A percentile compares a stretch with the other conserved stretches of the same genome.
These are phyloP conservation scores for Arrhopalites spinosus DNA, from an alignment of 2,888 invertebrate species.

Conservation along the genomic window DNA sequence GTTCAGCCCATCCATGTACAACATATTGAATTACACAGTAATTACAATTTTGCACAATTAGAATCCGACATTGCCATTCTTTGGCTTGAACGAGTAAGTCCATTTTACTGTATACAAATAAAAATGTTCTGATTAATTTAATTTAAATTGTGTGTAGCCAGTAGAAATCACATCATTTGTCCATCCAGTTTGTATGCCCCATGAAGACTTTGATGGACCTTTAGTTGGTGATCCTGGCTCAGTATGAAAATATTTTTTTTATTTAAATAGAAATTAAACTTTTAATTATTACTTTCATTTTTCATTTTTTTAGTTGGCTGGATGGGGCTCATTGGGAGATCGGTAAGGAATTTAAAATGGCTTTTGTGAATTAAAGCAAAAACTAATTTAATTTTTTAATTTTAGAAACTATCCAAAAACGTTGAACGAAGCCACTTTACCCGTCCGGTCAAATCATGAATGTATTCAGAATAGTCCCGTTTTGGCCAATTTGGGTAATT, in stretches of 20 bases:
- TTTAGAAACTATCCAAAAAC: constrained; percentile 33
- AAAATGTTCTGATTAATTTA: background rate
- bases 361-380: too few species aligned
- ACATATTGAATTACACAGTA: constrained; percentile 32
- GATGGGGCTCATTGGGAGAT: constrained; percentile 40
- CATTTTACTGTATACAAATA: background rate
- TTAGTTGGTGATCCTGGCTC: constrained; percentile 24
- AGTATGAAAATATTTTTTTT: constrained; percentile 19
- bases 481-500: constrained; percentile 27
- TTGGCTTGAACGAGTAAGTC: constrained; percentile 27
- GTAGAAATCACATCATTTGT: constrained; percentile 31
- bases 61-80: constrained; percentile 40
- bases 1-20: constrained; percentile 29
- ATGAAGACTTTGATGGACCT: constrained; percentile 23
- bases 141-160: constrained; percentile 18
- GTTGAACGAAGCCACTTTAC: constrained; percentile 35
- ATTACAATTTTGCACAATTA: constrained; percentile 27
- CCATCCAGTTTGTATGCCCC: constrained; percentile 39
- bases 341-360: too few species aligned
- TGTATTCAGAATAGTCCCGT: constrained; percentile 33
- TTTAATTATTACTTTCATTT: background rate
- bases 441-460: constrained; percentile 23
- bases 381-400: too few species aligned
- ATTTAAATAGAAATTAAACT: background rate
- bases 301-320: constrained; percentile 32